Base-by-base conservation (phyloP, 1,140 invertebrate species). In the Mercenaria mercenaria region DNA sequence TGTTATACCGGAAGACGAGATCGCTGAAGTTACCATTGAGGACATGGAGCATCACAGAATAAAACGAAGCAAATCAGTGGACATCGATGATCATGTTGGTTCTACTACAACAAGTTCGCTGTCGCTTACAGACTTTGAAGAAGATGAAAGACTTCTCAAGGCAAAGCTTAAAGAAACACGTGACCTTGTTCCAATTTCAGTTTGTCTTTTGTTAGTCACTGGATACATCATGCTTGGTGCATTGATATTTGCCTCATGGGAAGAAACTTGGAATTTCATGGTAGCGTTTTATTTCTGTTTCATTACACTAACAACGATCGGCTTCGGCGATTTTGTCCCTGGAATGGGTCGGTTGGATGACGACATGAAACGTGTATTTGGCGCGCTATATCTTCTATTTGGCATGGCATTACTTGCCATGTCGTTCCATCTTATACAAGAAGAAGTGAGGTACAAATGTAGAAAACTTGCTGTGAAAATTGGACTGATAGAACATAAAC, bases 281-380 rank as follows among this genome's bases (percentile, higher is more conserved):
- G 98, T 99, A 93, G 98, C 98, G 43, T 98, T 98, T 77, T 99
- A 98, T 96, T 99, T 99, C 94, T 99, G 98, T 93, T 99, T 99
- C 96, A 98, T 98, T 23, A 98, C 97, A 0, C 94, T 97, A 23
- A 96, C 90, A 59, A 94, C 94, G 8, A 98, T 99, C 90, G 99
- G 99, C 0, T 98, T 99, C 92, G 99, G 99, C 0, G 99, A 99
- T 77, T 92, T 92, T 47, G 92, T 93, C n/a, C 94, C 94, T 0
- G 94, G 93, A 10, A 91, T 90, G 50, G 88, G 88, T n/a, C 18
- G 47, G 8, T 41, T 83, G 20, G 82, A 90, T 43, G 89, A 91
- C 32, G 85, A 91, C 32, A 91, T 91, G 23, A 93, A 91, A 64
- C 92, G 90, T 34, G 91, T 93, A 0, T 67, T 93, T 1, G 93